Base-by-base conservation (phyloP, 2,797 vertebrate genomes). In the Urosaurus nigricauda region DNA sequence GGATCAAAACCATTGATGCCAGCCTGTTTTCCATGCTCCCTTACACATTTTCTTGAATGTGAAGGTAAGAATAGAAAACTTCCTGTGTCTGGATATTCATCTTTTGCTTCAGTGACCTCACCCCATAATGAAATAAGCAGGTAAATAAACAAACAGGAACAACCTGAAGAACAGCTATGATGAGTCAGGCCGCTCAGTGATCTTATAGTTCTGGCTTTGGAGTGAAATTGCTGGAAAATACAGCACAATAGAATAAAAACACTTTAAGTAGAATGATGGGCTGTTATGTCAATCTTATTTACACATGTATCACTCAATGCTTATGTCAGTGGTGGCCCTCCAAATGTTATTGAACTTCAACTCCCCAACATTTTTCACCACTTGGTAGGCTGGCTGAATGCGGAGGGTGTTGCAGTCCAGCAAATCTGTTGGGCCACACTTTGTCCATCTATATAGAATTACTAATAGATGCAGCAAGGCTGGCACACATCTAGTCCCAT, bases 261-360 rank as follows among this genome's bases (percentile, higher is more conserved):
- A 16, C 29, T 65, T 74, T 79, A 75, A 88, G 26, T 65, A 65
- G 63, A 90, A 89, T 89, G 88, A 0, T 94, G 90, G 92, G 90
- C 79, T 3, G 1, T 63, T 60, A 0, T 88, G 89, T 47, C 91
- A 91, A n/a, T 24, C n/a, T 68, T 71, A 51, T 51, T 51, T 51
- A 9, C 47, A 51, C 9, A 9, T 51, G 35, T 60, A 19, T 63
- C 35, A 5, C 1, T 40, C 63, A 58, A 83, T 51, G 63, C 32
- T 35, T 5, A 58, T 35, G 53, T 11, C 79, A 19, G 79, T 35
- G 81, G 65, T n/a, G 43, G 5, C 80, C 40, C 65, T 83, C 43
- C 29, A n/a, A 17, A 58, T 65, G 63, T 65, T 29, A 24, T 65
- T 65, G 26, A 26, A 65, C 26, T 29, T 7, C 63, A 63, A 24